Evolutionary conservation across 2,888 invertebrate species (phyloP).

Genomic region (Stenichneumon culpator): DNA sequence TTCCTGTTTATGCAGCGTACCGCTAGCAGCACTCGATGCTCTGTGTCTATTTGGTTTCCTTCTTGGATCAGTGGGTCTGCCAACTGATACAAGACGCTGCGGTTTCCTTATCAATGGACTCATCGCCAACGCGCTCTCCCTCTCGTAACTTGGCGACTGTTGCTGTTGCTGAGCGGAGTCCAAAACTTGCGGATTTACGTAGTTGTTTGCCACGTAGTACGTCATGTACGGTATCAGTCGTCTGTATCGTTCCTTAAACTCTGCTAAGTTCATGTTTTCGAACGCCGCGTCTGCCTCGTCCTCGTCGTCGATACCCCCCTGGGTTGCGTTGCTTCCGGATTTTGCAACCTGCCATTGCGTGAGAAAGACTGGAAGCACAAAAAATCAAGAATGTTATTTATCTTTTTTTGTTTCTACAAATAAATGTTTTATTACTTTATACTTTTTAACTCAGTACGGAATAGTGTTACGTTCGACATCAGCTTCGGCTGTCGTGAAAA

Average conservation of each 20-base stretch:
- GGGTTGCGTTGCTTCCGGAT: constrained; percentile 70
- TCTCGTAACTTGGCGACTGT: constrained; percentile 74
- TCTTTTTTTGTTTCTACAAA: not conserved
- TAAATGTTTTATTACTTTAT: not conserved
- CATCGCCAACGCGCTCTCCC: constrained; percentile 34
- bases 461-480: not conserved
- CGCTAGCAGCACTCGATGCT: constrained; percentile 4
- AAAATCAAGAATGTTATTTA: constrained; percentile 26
- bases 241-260: constrained; percentile 89
- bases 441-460: not conserved
- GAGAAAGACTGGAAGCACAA: constrained; percentile 74
- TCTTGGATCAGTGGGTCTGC: constrained; percentile 53
- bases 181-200: constrained; percentile 85
- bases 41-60: constrained; percentile 52
- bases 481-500: no score
- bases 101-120: constrained; percentile 60
- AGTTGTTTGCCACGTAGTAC: constrained; percentile 90
- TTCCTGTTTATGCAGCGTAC: constrained; percentile 63
- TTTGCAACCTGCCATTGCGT: constrained; percentile 57
- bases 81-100: constrained; percentile 45
- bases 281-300: constrained; percentile 71
- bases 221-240: constrained; percentile 94
- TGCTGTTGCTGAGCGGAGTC: constrained; percentile 79
- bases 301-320: constrained; percentile 60
- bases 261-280: constrained; percentile 83